Percentiles rank a stretch among this genome's conserved stretches.
Conservation (phyloP, 2,797 vertebrate species). For the Galaxias olidus region DNA sequence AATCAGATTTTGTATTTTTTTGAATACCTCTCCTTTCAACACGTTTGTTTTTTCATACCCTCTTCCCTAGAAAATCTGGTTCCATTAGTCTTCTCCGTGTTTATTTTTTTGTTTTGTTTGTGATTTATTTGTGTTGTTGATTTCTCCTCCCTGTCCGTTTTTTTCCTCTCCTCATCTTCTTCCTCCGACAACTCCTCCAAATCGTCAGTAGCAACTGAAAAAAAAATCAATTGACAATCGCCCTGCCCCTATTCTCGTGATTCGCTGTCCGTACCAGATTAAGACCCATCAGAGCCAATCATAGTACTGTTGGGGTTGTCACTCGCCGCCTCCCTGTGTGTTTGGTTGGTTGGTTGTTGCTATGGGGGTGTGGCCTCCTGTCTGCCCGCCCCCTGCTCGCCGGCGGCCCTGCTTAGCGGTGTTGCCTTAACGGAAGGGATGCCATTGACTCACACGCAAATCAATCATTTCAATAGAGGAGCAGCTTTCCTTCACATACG, state of each 20-base stretch:
- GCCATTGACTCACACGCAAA: conserved; percentile 55
- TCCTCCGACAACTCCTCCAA: conserved; percentile 63
- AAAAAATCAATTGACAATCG: conserved; percentile 64
- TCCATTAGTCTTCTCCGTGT: no score
- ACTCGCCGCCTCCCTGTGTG: conserved; percentile 76
- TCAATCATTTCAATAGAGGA: conserved; percentile 34
- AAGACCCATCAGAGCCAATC: conserved; percentile 67
- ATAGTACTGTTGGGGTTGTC: conserved; percentile 98
- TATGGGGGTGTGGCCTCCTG: conserved; percentile 39
- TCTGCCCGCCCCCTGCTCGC: conserved; percentile 28
- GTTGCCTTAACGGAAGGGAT: conserved; percentile 71
- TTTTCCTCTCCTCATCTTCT: conserved; percentile 50
- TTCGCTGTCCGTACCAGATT: conserved; percentile 61
- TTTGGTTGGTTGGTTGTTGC: conserved; percentile 70
- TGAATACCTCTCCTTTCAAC: conserved; percentile 26
- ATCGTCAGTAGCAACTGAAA: conserved; percentile 42
- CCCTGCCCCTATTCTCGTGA: conserved; percentile 34
- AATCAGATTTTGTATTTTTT: conserved; percentile 29
- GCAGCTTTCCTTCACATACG: conserved; percentile 43
- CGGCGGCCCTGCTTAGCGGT: conserved; percentile 66
- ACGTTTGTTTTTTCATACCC: conserved; percentile 35
- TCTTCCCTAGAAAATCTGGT: conserved; percentile 39
- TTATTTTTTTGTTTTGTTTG: conserved; percentile 40
- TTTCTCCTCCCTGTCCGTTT: conserved; percentile 31
- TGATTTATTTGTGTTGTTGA: conserved; percentile 43